A percentile compares a stretch with the other conserved stretches of the same genome.
phyloP scores from a whole-genome alignment of 2,113 vertebrate species.

The Phyllostomus discolor region DNA sequence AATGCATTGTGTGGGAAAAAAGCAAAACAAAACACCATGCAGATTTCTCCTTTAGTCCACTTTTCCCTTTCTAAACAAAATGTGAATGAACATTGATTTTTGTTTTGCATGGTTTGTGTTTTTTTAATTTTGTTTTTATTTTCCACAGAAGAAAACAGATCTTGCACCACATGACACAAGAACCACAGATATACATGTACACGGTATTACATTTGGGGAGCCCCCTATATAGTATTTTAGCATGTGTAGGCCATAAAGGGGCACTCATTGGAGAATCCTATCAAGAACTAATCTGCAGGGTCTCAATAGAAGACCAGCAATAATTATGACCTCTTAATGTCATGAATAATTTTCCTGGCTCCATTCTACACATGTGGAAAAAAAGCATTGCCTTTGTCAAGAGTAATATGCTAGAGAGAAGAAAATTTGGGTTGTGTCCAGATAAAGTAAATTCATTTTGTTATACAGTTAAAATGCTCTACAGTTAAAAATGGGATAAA shows the following conservation, averaged over 20 bases:
- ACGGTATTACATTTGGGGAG: not conserved
- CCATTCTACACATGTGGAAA: not conserved
- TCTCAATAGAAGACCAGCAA: not conserved
- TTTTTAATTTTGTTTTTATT: not conserved
- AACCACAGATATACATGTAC: not conserved
- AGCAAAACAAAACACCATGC: not conserved
- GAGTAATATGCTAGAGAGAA: not conserved
- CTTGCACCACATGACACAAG: not conserved
- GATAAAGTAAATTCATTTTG: not conserved
- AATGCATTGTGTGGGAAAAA: not conserved
- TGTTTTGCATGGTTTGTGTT: not conserved
- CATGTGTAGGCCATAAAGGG: not conserved
- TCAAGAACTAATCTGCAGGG: not conserved
- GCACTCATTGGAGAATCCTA: not conserved
- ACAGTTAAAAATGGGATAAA: not conserved
- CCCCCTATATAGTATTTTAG: not conserved
- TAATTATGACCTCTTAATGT: not conserved
- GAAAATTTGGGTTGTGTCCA: not conserved
- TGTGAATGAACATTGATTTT: not conserved
- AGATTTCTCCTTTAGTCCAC: not conserved
- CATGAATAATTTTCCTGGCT: not conserved
- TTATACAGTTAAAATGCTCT: not conserved
- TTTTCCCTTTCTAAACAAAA: not conserved
- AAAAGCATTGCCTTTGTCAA: not conserved
- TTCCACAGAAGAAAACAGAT: not conserved